Evolutionary conservation across 1,140 invertebrate species (phyloP).

Genomic region (Heliconius himera): DNA sequence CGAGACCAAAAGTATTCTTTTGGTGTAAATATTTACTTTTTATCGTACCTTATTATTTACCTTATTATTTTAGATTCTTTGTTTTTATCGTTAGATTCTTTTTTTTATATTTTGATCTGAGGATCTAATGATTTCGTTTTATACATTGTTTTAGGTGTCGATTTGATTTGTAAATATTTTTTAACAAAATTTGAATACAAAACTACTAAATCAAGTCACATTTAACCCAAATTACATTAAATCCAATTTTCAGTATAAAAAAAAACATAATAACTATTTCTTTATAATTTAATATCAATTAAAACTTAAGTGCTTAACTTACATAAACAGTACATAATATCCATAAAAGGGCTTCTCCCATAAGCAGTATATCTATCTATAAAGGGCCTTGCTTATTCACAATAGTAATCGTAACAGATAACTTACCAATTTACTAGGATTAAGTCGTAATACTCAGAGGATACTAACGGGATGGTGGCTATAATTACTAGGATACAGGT

Average conservation of each 20-base stretch:
- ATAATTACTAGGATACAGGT: slow-evolving; percentile 49
- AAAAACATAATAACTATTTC: background rate
- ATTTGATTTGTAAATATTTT: too few relatives aligned
- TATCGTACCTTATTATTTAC: background rate
- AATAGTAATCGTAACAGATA: slow-evolving; percentile 40
- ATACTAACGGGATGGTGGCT: slow-evolving; percentile 40
- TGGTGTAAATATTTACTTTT: slow-evolving; percentile 1
- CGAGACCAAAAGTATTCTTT: background rate
- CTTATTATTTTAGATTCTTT: too few relatives aligned
- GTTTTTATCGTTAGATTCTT: too few relatives aligned
- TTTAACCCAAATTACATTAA: too few relatives aligned
- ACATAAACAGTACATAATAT: background rate
- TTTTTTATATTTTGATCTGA: too few relatives aligned
- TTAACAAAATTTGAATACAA: too few relatives aligned
- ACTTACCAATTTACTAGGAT: slow-evolving; percentile 57
- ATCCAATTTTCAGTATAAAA: too few relatives aligned
- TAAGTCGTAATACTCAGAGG: slow-evolving; percentile 58
- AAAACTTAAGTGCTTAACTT: background rate
- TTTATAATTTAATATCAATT: background rate
- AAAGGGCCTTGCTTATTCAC: slow-evolving; percentile 37
- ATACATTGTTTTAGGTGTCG: too few relatives aligned
- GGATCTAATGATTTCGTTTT: too few relatives aligned
- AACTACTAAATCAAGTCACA: too few relatives aligned
- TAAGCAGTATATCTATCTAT: too few relatives aligned
- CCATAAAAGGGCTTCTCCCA: slow-evolving; percentile 1